Evolutionary conservation across 2,888 invertebrate species (phyloP), one percentile per base, ranked within the genome.

Genomic region (Neocrepidodera transversa): DNA sequence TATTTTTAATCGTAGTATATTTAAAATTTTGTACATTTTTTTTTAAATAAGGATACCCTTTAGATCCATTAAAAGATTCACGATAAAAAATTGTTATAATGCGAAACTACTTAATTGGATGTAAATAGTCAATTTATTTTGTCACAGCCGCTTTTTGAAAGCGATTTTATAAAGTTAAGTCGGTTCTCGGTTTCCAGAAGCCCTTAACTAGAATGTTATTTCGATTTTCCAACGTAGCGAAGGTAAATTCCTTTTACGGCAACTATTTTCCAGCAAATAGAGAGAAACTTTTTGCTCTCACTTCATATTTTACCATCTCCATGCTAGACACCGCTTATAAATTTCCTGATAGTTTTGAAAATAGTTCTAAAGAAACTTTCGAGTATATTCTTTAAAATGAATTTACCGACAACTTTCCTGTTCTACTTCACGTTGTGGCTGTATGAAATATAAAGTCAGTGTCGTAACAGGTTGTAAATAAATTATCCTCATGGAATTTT

Each of bases 241-340:
- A 23, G 45, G 26, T 45, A 10, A 45, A 45, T 45, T 45, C 26
- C 45, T 26, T 23, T 45, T 14, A 45, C 45, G 28, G 45, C 26
- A 45, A 26, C 45, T 45, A 26, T 45, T 45, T 45, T 14, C 4
- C 5, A 28, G 16, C 13, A 45, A 45, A 26, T 26, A 45, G 26
- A 45, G 45, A 23, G 45, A 28, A 28, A 26, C 26, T 45, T 45
- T 45, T 45, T 45, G 45, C 28, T 45, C 26, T 28, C 14, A 18
- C 45, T 45, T 45, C 45, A 45, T 45, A 45, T 45, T 45, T 45
- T 45, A 6, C 45, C 45, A 45, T 45, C 45, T 45, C 45, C 23
- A 45, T 45, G 45, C 45, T 45, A 45, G 45, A 45, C 28, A 28
- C 28, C 45, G 45, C 45, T 23, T 45, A 45, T 45, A 45, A 45